Evolutionary conservation across 2,888 invertebrate genomes (phyloP).

Genomic region (Epinotia demarniana): DNA sequence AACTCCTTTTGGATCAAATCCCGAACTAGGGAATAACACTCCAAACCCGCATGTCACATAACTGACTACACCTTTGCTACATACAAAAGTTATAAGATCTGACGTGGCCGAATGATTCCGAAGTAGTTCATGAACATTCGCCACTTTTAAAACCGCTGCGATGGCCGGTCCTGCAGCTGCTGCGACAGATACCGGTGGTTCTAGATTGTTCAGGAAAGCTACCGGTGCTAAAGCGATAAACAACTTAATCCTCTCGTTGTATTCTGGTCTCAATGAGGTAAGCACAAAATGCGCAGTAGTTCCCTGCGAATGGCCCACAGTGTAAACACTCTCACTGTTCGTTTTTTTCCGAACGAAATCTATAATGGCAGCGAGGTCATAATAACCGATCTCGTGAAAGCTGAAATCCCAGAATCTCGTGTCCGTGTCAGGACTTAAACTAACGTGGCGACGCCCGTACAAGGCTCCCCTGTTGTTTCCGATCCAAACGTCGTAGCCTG

Average conservation of each 20-base stretch:
- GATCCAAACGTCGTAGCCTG: slow-evolving; percentile 82
- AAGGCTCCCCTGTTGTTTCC: slow-evolving; percentile 85
- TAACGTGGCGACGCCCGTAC: slow-evolving; percentile 84
- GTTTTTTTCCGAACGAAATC: slow-evolving; percentile 72
- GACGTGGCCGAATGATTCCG: background rate
- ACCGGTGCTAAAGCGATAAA: slow-evolving; percentile 65
- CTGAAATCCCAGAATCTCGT: slow-evolving; percentile 82
- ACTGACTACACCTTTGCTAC: slow-evolving; percentile 47
- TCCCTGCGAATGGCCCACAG: slow-evolving; percentile 90
- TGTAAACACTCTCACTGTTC: slow-evolving; percentile 82
- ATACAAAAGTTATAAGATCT: slow-evolving; percentile 38
- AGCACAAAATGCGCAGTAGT: slow-evolving; percentile 85
- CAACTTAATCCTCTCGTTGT: slow-evolving; percentile 83
- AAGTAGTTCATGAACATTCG: slow-evolving; percentile 11
- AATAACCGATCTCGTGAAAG: slow-evolving; percentile 88
- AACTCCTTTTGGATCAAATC: slow-evolving; percentile 79
- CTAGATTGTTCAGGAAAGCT: slow-evolving; percentile 52
- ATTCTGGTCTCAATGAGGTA: slow-evolving; percentile 81
- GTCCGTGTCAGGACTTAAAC: slow-evolving; percentile 69
- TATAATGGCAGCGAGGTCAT: slow-evolving; percentile 80
- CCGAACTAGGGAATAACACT: slow-evolving; percentile 74
- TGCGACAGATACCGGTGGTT: background rate
- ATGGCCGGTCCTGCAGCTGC: slow-evolving; percentile 2
- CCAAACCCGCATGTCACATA: slow-evolving; percentile 51
- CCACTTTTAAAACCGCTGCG: background rate